phyloP scores from a whole-genome alignment of 2,797 vertebrate species.

The Melanotaenia pygmaea region DNA sequence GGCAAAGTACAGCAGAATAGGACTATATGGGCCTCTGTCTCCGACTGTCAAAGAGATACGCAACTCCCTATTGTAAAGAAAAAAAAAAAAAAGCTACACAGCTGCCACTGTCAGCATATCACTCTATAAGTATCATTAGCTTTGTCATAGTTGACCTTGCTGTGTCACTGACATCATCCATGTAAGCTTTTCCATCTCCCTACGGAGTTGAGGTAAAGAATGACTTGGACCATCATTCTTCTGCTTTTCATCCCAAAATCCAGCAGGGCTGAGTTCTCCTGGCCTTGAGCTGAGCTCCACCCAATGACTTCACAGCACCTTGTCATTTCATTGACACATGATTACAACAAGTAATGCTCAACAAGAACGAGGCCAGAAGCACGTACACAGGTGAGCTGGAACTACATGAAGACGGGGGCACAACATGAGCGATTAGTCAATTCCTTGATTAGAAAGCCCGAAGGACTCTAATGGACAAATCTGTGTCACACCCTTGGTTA shows the following conservation, averaged over 20 bases:
- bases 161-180: slow-evolving; percentile 82
- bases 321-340: slow-evolving; percentile 50
- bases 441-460: background rate
- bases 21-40: slow-evolving; percentile 64
- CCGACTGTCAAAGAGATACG: slow-evolving; percentile 65
- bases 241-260: slow-evolving; percentile 22
- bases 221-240: slow-evolving; percentile 6
- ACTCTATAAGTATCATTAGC: slow-evolving; percentile 17
- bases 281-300: slow-evolving; percentile 52
- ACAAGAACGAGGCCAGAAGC: slow-evolving; percentile 39
- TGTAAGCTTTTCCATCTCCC: slow-evolving; percentile 50
- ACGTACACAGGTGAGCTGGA: slow-evolving; percentile 60
- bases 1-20: slow-evolving; percentile 72
- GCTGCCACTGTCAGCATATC: slow-evolving; percentile 59
- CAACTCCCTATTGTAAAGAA: slow-evolving; percentile 75
- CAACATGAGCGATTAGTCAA: background rate
- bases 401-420: slow-evolving; percentile 21
- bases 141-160: slow-evolving; percentile 53
- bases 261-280: slow-evolving; percentile 30
- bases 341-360: slow-evolving; percentile 31
- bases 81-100: slow-evolving; percentile 61
- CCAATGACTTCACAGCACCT: slow-evolving; percentile 39
- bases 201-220: slow-evolving; percentile 36
- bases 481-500: background rate
- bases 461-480: background rate